Percentiles rank a stretch among this genome's conserved stretches.
Conservation (phyloP, 2,797 vertebrate genomes). For the Tauraco hartlaubi region DNA sequence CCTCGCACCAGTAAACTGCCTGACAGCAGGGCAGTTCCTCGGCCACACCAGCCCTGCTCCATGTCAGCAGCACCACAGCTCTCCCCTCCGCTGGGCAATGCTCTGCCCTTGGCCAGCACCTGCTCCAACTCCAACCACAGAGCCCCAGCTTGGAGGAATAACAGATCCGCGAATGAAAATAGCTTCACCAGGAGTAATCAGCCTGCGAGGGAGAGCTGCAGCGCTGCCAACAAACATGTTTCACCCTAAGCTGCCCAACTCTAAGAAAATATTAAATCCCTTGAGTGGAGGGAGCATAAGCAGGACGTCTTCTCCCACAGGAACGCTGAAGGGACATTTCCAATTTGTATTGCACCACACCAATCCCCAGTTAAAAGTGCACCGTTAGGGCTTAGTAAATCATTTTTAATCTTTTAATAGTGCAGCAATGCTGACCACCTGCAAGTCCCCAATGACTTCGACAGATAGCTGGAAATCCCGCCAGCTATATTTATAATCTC, state of each 20-base stretch:
- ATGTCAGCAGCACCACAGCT: neutral
- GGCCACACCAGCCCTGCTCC: neutral
- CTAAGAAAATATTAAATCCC: neutral
- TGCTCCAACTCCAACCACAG: neutral
- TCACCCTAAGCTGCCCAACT: neutral
- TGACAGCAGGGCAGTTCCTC: fast-evolving
- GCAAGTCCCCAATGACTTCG: neutral
- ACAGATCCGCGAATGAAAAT: neutral
- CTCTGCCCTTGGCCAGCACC: neutral
- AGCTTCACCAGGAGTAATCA: neutral
- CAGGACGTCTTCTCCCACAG: neutral
- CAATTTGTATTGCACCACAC: neutral
- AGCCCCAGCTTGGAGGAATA: neutral
- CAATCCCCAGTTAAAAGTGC: neutral
- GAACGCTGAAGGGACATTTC: neutral
- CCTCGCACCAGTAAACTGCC: neutral
- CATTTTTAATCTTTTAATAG: neutral
- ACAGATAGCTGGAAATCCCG: neutral
- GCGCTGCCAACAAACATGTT: neutral
- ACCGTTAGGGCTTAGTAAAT: neutral
- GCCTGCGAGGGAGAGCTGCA: neutral
- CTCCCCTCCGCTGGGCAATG: fast-evolving
- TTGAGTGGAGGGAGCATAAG: neutral
- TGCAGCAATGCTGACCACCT: neutral
- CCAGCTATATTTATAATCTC: constrained; percentile 27